Percentiles rank a stretch among this genome's conserved stretches.
Conservation (phyloP, 1,140 invertebrate genomes). For the Branchinecta lindahli region DNA sequence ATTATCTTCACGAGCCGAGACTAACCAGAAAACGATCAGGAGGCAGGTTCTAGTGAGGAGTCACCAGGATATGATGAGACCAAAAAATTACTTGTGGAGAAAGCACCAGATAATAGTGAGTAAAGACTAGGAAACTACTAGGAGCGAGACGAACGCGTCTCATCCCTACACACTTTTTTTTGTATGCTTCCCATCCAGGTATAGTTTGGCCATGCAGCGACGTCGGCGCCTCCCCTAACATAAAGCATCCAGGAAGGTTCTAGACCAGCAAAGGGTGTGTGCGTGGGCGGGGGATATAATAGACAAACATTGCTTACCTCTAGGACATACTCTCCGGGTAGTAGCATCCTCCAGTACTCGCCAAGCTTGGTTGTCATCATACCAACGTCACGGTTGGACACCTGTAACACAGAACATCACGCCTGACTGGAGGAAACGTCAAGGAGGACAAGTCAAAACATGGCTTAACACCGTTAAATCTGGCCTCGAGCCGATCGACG, state of each 20-base stretch:
- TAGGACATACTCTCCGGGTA: conserved; percentile 65
- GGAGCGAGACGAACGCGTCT: not conserved
- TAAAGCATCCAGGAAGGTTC: too few species aligned
- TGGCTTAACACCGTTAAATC: too few species aligned
- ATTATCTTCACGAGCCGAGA: too few species aligned
- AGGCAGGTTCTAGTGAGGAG: too few species aligned
- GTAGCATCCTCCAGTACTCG: conserved; percentile 78
- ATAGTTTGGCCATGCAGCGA: not conserved
- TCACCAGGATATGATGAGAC: too few species aligned
- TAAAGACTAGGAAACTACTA: not conserved
- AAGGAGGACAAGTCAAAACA: too few species aligned
- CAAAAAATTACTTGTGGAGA: too few species aligned
- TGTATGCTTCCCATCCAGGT: not conserved
- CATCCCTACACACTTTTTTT: not conserved
- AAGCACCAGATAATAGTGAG: too few species aligned
- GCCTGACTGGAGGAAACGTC: too few species aligned
- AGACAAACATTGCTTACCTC: conserved; percentile 41
- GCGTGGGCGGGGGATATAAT: not conserved
- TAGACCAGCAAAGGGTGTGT: too few species aligned
- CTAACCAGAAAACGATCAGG: too few species aligned
- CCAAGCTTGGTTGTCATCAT: conserved; percentile 78
- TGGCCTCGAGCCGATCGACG: too few species aligned
- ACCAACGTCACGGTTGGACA: conserved; percentile 53
- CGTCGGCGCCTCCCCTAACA: not conserved
- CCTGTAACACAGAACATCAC: not conserved